Conservation (phyloP, 2,113 vertebrate species). For the Dolichotis patagonum region DNA sequence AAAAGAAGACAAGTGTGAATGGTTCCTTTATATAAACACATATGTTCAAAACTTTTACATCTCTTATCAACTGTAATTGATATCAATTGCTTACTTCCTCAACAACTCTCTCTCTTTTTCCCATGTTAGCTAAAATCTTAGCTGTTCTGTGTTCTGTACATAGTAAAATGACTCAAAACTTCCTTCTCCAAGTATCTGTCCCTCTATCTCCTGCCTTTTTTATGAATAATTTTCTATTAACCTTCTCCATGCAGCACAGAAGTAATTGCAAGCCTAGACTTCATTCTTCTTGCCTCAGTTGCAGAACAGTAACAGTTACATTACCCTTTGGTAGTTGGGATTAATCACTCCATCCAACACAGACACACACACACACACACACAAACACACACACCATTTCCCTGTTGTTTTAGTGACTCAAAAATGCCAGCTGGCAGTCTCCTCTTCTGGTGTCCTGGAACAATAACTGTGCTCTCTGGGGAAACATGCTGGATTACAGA, state of each 20-base stretch:
- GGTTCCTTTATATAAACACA: neutral
- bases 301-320: neutral
- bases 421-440: neutral
- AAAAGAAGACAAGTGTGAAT: neutral
- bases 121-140: neutral
- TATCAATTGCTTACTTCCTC: neutral
- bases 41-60: neutral
- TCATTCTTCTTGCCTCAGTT: neutral
- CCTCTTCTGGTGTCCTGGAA: neutral
- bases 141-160: neutral
- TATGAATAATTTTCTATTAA: neutral
- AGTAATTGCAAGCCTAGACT: neutral
- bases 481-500: neutral
- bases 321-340: neutral
- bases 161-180: neutral
- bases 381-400: neutral
- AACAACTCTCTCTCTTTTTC: neutral
- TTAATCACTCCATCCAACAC: neutral
- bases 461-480: neutral
- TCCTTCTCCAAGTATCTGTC: neutral
- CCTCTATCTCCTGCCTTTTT: neutral
- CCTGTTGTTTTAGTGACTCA: neutral
- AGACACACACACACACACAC: too few species aligned
- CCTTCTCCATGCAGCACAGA: neutral
- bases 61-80: neutral